phyloP scores from a whole-genome alignment of 2,888 invertebrate genomes.

The Coelopa pilipes region DNA sequence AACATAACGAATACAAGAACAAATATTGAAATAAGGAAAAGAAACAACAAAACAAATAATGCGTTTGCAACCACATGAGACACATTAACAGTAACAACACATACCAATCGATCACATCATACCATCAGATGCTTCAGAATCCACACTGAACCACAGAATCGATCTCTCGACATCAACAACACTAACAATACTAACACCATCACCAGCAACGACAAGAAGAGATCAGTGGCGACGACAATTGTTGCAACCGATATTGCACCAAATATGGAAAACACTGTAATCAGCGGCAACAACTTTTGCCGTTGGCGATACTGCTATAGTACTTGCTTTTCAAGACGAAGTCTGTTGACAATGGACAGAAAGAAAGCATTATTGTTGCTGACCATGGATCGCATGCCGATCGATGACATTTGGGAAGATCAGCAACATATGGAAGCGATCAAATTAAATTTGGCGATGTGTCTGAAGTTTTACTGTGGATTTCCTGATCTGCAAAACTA shows the following conservation, averaged over 20 bases:
- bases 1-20: neutral
- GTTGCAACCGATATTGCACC: conserved; percentile 4
- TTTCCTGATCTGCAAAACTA: too few relatives aligned
- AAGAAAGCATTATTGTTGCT: neutral
- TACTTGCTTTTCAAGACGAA: neutral
- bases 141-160: neutral
- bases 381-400: conserved; percentile 3
- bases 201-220: neutral
- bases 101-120: neutral
- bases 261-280: conserved; percentile 1
- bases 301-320: neutral
- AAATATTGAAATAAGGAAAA: too few relatives aligned
- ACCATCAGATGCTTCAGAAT: too few relatives aligned
- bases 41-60: neutral
- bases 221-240: conserved; percentile 13
- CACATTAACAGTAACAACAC: neutral
- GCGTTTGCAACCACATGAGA: too few relatives aligned
- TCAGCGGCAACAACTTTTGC: conserved; percentile 27
- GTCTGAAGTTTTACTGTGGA: too few relatives aligned
- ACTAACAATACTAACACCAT: neutral
- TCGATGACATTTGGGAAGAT: neutral
- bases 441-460: too few relatives aligned
- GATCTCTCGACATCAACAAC: conserved; percentile 3
- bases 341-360: neutral
- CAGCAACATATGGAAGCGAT: neutral